phyloP scores from a whole-genome alignment of 1,140 invertebrate species.

The Micrasema minimum region DNA sequence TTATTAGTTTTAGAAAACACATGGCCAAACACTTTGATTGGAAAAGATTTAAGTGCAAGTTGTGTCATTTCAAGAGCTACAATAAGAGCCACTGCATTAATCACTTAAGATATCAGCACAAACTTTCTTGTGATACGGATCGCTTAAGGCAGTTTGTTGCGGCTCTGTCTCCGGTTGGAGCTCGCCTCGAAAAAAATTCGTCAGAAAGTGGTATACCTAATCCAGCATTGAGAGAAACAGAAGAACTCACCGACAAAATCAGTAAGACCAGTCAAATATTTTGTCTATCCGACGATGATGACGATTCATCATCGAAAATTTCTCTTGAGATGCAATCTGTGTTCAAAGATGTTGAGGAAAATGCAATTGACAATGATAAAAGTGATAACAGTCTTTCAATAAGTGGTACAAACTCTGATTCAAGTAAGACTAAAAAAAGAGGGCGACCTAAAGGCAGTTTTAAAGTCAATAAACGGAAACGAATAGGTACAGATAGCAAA shows the following conservation, averaged over 20 bases:
- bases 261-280: not conserved
- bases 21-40: conserved; percentile 69
- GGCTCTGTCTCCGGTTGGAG: conserved; percentile 8
- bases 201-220: not conserved
- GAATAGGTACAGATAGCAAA: not conserved
- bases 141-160: conserved; percentile 11
- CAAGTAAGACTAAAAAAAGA: conserved; percentile 21
- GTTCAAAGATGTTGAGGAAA: not conserved
- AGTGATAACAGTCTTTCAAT: not conserved
- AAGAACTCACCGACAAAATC: not conserved
- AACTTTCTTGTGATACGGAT: conserved; percentile 13
- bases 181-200: not conserved
- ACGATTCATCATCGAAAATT: not conserved
- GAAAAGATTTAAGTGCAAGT: conserved; percentile 68
- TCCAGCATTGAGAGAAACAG: too few relatives aligned
- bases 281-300: conserved; percentile 1
- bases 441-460: conserved; percentile 36
- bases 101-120: conserved; percentile 62
- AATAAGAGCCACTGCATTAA: conserved; percentile 67
- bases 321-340: not conserved
- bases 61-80: conserved; percentile 69
- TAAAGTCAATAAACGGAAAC: conserved; percentile 1
- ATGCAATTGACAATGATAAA: not conserved
- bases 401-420: conserved; percentile 7
- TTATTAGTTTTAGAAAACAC: conserved; percentile 65